phyloP scores from a whole-genome alignment of 1,140 invertebrate species.

The Drosophila pallidifrons region DNA sequence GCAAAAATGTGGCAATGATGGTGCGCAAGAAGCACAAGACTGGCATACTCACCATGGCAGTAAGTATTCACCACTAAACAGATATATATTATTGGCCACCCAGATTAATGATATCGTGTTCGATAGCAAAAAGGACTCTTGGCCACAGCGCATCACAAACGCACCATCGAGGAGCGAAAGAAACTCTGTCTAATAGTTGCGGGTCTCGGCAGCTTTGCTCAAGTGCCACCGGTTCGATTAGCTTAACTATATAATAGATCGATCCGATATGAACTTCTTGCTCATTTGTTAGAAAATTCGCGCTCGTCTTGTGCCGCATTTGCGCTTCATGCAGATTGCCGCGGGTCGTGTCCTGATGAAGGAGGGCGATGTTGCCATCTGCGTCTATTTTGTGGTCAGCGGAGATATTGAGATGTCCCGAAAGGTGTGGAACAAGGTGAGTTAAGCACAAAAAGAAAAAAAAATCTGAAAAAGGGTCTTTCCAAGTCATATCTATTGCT shows the following conservation, averaged over 20 bases:
- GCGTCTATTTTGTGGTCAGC: slow-evolving; percentile 70
- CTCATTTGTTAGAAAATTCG: slow-evolving; percentile 57
- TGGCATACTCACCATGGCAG: slow-evolving; percentile 68
- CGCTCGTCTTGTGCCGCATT: slow-evolving; percentile 59
- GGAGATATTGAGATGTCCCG: slow-evolving; percentile 69
- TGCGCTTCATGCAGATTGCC: slow-evolving; percentile 54
- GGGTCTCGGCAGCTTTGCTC: slow-evolving; percentile 56
- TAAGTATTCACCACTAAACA: slow-evolving; percentile 31
- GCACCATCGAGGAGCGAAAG: slow-evolving; percentile 64
- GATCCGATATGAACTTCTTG: background rate
- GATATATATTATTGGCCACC: too few relatives aligned
- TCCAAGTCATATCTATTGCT: too few relatives aligned
- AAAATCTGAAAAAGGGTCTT: too few relatives aligned
- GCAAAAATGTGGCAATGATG: slow-evolving; percentile 73
- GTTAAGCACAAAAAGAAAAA: too few relatives aligned
- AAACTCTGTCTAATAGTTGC: slow-evolving; percentile 61
- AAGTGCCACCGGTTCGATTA: slow-evolving; percentile 65
- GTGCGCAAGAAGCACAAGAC: slow-evolving; percentile 71
- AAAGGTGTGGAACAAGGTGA: slow-evolving; percentile 49
- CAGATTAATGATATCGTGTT: background rate
- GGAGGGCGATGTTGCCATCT: slow-evolving; percentile 51
- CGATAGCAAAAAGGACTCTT: slow-evolving; percentile 66
- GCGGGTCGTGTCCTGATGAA: slow-evolving; percentile 62
- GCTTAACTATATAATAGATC: background rate
- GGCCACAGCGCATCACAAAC: slow-evolving; percentile 33